Conservation (phyloP, 2,113 vertebrate genomes). For the Collichthys lucidus region DNA sequence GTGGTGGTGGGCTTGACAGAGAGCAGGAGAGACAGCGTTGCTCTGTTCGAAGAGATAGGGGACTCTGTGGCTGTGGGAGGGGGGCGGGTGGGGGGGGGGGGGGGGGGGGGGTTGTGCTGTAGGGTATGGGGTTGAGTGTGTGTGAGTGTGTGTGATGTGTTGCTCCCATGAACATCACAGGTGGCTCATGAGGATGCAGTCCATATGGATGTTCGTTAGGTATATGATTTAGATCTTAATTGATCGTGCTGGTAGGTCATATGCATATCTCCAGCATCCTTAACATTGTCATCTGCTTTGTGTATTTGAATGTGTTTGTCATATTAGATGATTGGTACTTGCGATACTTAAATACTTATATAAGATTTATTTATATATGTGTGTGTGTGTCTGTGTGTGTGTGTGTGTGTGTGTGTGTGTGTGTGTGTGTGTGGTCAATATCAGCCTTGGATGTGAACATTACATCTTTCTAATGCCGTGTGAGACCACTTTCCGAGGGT, state of each 20-base stretch:
- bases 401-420: not conserved
- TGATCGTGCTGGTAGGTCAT: conserved; percentile 13
- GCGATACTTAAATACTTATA: not conserved
- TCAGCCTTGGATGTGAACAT: not conserved
- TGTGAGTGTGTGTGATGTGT: conserved; percentile 71
- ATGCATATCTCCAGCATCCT: not conserved
- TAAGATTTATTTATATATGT: no score
- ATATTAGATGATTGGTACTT: not conserved
- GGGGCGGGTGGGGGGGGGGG: not conserved
- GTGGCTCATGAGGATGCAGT: conserved; percentile 54
- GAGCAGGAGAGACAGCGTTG: conserved; percentile 82
- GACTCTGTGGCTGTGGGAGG: conserved; percentile 72
- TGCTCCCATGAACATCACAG: conserved; percentile 80
- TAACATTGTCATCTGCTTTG: not conserved
- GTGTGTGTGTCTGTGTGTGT: no score
- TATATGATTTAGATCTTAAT: conserved; percentile 29
- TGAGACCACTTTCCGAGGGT: conserved; percentile 15
- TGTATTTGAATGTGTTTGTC: conserved; percentile 4
- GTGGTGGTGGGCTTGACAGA: conserved; percentile 80
- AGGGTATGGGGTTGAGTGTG: conserved; percentile 66
- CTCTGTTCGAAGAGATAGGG: conserved; percentile 84
- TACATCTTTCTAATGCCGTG: not conserved
- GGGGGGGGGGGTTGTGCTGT: conserved; percentile 18
- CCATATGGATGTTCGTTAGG: conserved; percentile 11
- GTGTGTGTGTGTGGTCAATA: not conserved